Evolutionary conservation across 2,888 invertebrate genomes (phyloP), one percentile per base, ranked within the genome.

Genomic region (Cerastis leucographa): DNA sequence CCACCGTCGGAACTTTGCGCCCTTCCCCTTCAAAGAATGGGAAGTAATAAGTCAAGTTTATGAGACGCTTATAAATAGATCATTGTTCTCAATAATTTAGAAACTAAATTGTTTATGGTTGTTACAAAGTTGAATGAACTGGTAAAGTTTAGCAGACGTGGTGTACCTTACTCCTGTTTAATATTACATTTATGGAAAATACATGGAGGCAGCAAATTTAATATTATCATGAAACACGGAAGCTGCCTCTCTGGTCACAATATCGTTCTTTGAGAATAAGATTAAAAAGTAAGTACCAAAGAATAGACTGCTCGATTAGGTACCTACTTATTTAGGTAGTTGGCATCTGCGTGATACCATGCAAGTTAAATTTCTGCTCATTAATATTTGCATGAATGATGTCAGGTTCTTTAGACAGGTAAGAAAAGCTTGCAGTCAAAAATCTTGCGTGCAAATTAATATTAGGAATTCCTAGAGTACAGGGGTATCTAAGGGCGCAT

Each of bases 41-140:
- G 74, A 87, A 86, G 84, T 73, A 82, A 82, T 87, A 85, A 85
- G 76, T 86, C 81, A 81, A 84, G 77, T 85, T 84, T 79, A 78
- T 44, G 82, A 87, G 75, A 73, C 64, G 67, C 54, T 78, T 88
- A 67, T 86, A 85, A 83, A 86, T 86, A 87, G 59, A 74, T 81
- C 70, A 78, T 81, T 88, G 82, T 86, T 80, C 81, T 84, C 66
- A 82, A 84, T 86, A 77, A 86, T 85, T 84, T 83, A 71, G 64
- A 66, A 72, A 76, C 69, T 64, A 79, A 85, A 87, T 76, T 83
- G 80, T 83, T 80, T 29, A 40, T 68, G 82, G 74, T 80, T 85
- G 75, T 83, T 74, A 75, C 66, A 49, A 77, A 85, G 80, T 85
- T 80, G 74, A 80, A 81, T 65, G 78, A 72, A 70, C 71, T 66